phyloP scores from a whole-genome alignment of 2,797 vertebrate genomes.

The Lepilemur septentrionalis region DNA sequence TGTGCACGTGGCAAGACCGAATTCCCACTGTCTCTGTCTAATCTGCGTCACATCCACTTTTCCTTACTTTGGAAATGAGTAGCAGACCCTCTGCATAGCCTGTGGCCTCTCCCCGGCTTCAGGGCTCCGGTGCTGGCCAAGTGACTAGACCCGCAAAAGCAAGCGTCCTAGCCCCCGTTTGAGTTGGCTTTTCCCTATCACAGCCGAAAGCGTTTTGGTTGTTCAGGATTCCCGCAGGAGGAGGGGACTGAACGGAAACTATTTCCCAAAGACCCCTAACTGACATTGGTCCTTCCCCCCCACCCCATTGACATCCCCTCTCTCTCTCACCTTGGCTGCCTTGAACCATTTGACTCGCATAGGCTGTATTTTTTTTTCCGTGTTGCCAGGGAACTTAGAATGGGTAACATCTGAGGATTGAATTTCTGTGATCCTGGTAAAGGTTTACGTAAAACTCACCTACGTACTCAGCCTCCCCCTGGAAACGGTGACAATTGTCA shows the following conservation, averaged over 20 bases:
- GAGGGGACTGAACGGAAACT: background rate
- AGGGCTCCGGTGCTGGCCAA: too few species aligned
- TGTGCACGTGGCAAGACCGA: background rate
- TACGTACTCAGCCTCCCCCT: background rate
- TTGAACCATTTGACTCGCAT: background rate
- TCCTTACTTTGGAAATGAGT: background rate
- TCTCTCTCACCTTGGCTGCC: background rate
- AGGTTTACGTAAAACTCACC: background rate
- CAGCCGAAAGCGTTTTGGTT: background rate
- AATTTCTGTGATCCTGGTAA: constrained; percentile 9
- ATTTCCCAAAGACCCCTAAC: background rate
- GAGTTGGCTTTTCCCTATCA: background rate
- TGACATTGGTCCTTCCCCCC: background rate
- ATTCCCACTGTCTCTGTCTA: background rate
- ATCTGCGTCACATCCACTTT: too few species aligned
- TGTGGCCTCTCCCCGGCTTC: background rate
- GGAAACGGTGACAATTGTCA: constrained; percentile 15
- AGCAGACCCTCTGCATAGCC: background rate
- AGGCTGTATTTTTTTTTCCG: background rate
- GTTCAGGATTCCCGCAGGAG: background rate
- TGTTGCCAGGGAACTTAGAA: background rate
- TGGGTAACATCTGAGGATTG: background rate
- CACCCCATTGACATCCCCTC: background rate
- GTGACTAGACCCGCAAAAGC: background rate
- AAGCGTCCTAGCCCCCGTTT: background rate